Conservation (phyloP, 2,888 invertebrate species). For the Polydesmus complanatus region DNA sequence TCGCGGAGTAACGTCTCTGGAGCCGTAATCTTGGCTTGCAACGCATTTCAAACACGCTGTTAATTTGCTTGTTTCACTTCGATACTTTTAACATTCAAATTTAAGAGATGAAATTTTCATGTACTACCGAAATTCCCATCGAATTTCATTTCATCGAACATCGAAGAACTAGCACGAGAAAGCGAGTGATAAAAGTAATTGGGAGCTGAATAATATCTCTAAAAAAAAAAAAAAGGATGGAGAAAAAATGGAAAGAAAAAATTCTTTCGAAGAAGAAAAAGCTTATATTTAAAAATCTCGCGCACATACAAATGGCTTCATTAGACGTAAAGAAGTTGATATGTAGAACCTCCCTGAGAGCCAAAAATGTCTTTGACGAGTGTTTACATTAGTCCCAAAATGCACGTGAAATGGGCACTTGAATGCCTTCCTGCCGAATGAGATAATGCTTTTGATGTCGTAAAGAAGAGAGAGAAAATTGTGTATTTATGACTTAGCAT, state of each 20-base stretch:
- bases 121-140: no score
- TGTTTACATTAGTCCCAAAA: neutral
- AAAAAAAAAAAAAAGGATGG: no score
- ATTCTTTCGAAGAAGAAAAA: neutral
- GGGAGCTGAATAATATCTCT: neutral
- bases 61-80: neutral
- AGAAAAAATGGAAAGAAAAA: no score
- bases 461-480: neutral
- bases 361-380: neutral
- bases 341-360: neutral
- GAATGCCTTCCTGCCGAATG: neutral
- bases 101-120: neutral
- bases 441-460: neutral
- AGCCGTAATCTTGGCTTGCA: neutral
- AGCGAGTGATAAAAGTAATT: neutral
- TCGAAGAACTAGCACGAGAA: neutral
- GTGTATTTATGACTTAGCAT: neutral
- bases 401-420: neutral
- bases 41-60: neutral
- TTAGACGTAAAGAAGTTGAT: neutral
- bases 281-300: neutral
- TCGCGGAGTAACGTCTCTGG: neutral
- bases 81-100: neutral
- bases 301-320: neutral
- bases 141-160: neutral